Conservation (phyloP, 2,113 vertebrate genomes). For the Octodon degus region DNA sequence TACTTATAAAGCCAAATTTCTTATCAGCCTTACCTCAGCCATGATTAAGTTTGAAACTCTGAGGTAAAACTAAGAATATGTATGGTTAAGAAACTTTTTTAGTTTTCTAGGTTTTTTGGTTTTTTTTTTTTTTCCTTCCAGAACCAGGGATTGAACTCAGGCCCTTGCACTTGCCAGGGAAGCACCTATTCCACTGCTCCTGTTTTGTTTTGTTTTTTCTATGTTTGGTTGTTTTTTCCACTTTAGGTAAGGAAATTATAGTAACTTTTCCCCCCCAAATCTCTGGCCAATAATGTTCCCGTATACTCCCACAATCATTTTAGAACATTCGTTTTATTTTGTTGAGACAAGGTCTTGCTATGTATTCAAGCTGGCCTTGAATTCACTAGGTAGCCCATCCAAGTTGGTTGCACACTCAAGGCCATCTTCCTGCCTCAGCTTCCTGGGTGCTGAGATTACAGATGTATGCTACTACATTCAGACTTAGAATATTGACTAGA, state of each 20-base stretch:
- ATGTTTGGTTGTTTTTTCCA: neutral
- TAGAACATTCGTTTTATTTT: neutral
- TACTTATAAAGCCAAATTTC: slow-evolving; percentile 17
- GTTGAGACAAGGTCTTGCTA: neutral
- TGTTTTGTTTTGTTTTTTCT: neutral
- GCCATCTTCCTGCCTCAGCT: neutral
- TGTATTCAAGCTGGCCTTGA: neutral
- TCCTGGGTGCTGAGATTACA: neutral
- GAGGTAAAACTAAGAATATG: neutral
- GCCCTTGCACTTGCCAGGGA: too few species aligned
- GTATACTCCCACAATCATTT: neutral
- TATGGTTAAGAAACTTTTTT: neutral
- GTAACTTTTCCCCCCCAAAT: neutral
- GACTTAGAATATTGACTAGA: neutral
- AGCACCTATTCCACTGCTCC: too few species aligned
- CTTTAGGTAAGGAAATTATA: neutral
- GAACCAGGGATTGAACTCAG: too few species aligned
- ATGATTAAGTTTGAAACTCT: neutral
- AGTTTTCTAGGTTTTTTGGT: slow-evolving; percentile 6
- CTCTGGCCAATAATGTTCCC: neutral
- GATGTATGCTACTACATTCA: too few species aligned
- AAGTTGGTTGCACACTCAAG: neutral
- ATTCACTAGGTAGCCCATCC: neutral
- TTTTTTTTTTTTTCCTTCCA: neutral
- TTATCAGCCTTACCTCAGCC: neutral